Evolutionary conservation across 2,797 vertebrate genomes (phyloP), one percentile per base, ranked within the genome.

Genomic region (Synaphobranchus kaupii): DNA sequence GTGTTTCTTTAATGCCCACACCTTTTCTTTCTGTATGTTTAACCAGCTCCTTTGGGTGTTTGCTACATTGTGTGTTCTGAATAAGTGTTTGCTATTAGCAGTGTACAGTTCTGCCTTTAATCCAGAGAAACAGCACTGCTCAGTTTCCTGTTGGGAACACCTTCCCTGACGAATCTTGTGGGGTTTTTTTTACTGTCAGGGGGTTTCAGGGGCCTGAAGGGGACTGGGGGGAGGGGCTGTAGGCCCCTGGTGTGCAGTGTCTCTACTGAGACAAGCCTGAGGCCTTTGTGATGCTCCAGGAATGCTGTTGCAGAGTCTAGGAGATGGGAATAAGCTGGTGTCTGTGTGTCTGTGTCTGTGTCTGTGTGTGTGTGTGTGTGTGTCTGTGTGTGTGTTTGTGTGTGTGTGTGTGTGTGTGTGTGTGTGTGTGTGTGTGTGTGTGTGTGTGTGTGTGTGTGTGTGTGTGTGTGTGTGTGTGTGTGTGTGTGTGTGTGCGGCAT

Each of bases 41-140:
- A 58, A 28, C 47, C 86, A 58, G 31, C 54, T 83, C 83, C 83
- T 83, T 78, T 20, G 39, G 28, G 76, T 66, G 47, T 25, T 81
- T 58, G 68, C 71, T 39, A 76, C 52, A 91, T 90, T 89, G 92
- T 94, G 91, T 93, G 93, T 94, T 95, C 90, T 92, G 94, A 94
- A 94, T 94, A 94, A 95, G 94, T 95, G 94, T 94, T 94, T 94
- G 92, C 86, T 91, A 94, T 95, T 94, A 93, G 90, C 90, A 92
- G 63, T 25, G 68, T 52, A 60, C 17, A 0, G 44, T n/a, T n/a
- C 20, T 48, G 76, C 44, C 76, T 80, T 80, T 48, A 8, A 48
- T 22, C 17, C 48, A 8, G 44, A n/a, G 15, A 47, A 17, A 47
- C 44, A 20, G 44, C 76, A 4, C 7, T 17, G 20, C 39, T 48